Evolutionary conservation across 1,140 invertebrate species (phyloP).

Genomic region (Luehdorfia chinensis): DNA sequence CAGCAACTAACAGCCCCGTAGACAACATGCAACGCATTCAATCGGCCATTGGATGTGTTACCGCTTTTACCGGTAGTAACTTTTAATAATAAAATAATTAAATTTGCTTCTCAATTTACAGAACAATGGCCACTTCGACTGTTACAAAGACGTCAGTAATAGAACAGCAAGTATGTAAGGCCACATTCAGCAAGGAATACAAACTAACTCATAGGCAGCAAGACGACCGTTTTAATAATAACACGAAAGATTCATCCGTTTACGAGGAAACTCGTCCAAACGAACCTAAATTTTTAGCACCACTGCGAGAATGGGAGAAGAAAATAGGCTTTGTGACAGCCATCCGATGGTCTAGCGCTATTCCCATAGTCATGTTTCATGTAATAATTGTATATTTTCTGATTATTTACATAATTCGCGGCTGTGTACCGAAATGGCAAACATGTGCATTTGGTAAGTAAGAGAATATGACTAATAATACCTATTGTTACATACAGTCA

Average conservation of each 20-base stretch:
- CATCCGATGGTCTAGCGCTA: slow-evolving; percentile 46
- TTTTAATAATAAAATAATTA: slow-evolving; percentile 3
- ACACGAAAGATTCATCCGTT: slow-evolving; percentile 1
- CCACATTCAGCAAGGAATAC: slow-evolving; percentile 9
- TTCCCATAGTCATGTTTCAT: slow-evolving; percentile 38
- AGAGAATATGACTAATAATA: background rate
- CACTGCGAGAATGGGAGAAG: slow-evolving; percentile 49
- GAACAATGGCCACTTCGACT: slow-evolving; percentile 27
- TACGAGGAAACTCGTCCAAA: slow-evolving; percentile 37
- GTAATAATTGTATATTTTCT: slow-evolving; percentile 23
- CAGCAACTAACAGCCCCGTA: no score
- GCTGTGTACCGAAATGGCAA: slow-evolving; percentile 29
- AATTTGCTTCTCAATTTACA: slow-evolving; percentile 21
- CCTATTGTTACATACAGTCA: no score
- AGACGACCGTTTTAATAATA: background rate
- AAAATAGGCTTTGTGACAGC: slow-evolving; percentile 51
- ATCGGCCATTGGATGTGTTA: no score
- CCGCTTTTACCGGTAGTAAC: no score
- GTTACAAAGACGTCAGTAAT: slow-evolving; percentile 22
- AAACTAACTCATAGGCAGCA: background rate
- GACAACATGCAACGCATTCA: no score
- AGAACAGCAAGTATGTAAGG: slow-evolving; percentile 2
- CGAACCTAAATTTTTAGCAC: slow-evolving; percentile 38
- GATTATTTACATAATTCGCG: slow-evolving; percentile 4
- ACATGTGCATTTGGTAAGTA: slow-evolving; percentile 47